Evolutionary conservation across 1,140 invertebrate genomes (phyloP), one percentile per base, ranked within the genome.

Genomic region (Aphaenogaster floridana): DNA sequence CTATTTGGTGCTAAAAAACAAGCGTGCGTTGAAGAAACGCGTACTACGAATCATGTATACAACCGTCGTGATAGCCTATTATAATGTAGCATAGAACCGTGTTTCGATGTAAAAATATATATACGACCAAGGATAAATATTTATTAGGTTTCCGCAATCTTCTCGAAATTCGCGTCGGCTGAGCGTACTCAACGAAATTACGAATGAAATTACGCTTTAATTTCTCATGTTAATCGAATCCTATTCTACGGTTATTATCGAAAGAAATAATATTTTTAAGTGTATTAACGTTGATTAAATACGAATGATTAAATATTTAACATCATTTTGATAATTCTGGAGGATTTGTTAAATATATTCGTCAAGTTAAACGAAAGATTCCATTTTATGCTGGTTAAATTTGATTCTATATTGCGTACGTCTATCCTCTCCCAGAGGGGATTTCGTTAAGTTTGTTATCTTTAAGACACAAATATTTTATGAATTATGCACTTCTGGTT

Each of bases 1-100:
- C 39, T 74, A 11, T 57, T 72, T 84, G 69, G 64, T 86, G 85
- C 85, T 81, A 86, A 86, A 28, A 80, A 86, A 45, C 34, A 48
- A 61, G 9, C 5, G 42, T 54, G 50, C 28, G 11, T 66, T 45
- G 34, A 81, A 17, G 5, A 76, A 54, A 79, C 3, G 21, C 13
- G 54, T 84, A 76, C 64, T 77, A 77, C 21, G 72, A 63, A 42
- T 50, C 45, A 42, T 77, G 45, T 52, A 39, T 77, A 77, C 42
- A 63, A 63, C 21, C 45, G 34, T 79, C 21, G 48, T 86, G 61
- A 78, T 42, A 84, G 21, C 5, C 42, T 84, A 21, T 78, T 8
- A 17, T 64, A 86, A 64, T 74, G 8, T 84, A 84, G 48, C 45
- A 13, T 84, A 61, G 69, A 28, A 61, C 36, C 39, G 13, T 39